Base-by-base conservation (phyloP, 2,113 vertebrate species). In the Macaca nemestrina region DNA sequence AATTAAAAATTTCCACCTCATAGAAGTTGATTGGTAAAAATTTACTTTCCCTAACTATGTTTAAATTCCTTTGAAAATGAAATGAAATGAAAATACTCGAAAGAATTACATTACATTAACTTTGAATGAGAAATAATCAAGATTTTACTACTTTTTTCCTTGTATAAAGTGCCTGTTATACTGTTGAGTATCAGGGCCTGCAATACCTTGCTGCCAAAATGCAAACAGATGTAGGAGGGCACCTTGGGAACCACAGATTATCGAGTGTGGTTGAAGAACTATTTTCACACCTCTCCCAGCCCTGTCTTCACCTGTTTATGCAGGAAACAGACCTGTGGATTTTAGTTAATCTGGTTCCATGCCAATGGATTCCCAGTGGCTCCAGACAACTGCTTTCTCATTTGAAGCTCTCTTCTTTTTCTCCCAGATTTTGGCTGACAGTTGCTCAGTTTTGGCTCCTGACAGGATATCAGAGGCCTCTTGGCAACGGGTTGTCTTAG, bases 261-360 rank as follows among this genome's bases (percentile, higher is more conserved):
- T 89, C 9, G 93, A 96, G 78, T 97, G 91, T 81, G 95, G 78
- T 90, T 97, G 93, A 92, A 95, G 95, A 92, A 90, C 96, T 91
- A 64, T 84, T 97, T 95, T 88, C 93, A 93, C 86, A 86, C 96
- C 73, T 97, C 93, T 97, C 88, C 59, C 88, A 97, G 88, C 72
- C 88, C 93, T 95, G 90, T 96, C 93, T 96, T 97, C 97, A 98
- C 94, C 97, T 97, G 97, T 96, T 97, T 97, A 96, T 97, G 85
- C 97, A 96, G 96, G 91, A 98, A 97, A 83, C 85, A 97, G 93
- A 91, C 95, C 97, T 97, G 95, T 96, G 94, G 95, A 97, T 97
- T 94, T 96, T 82, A 86, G 93, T 83, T 94, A 88, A 78, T 87
- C 94, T 97, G 95, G 93, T 95, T 96, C 61, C 50, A 45, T 25